Percentiles rank a stretch among this genome's conserved stretches.
These are phyloP conservation scores for Psittacula echo DNA, from an alignment of 2,797 vertebrate genomes.

Conservation along the genomic window DNA sequence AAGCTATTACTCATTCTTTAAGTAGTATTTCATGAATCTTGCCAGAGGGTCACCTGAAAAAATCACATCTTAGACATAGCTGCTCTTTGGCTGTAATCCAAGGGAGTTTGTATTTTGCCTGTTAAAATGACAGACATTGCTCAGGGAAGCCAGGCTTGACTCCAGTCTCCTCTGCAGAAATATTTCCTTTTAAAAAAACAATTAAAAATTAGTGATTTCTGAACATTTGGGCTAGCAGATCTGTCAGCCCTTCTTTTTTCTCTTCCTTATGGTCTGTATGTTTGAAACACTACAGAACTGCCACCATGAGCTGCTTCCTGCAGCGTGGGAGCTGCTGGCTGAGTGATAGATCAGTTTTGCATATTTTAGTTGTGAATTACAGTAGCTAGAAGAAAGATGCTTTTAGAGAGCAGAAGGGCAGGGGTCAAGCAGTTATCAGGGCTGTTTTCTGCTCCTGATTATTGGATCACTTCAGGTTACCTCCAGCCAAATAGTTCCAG, in stretches of 20 bases:
- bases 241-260: neutral
- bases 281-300: neutral
- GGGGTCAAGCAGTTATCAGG: neutral
- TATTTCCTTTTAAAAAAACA: neutral
- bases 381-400: neutral
- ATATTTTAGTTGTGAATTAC: neutral
- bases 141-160: neutral
- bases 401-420: neutral
- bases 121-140: neutral
- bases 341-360: neutral
- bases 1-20: slow-evolving; percentile 15
- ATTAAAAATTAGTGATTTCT: neutral
- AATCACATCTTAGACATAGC: neutral
- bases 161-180: neutral
- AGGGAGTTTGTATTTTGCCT: neutral
- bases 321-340: neutral
- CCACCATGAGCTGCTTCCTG: neutral
- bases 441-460: neutral
- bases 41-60: slow-evolving; percentile 41
- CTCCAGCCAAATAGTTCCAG: slow-evolving; percentile 24
- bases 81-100: neutral
- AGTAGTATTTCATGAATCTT: neutral
- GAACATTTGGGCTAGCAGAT: neutral
- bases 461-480: neutral
- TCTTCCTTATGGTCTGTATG: neutral